These are phyloP conservation scores for Eubucco bourcierii DNA, from an alignment of 2,113 vertebrate species.

Conservation along the genomic window DNA sequence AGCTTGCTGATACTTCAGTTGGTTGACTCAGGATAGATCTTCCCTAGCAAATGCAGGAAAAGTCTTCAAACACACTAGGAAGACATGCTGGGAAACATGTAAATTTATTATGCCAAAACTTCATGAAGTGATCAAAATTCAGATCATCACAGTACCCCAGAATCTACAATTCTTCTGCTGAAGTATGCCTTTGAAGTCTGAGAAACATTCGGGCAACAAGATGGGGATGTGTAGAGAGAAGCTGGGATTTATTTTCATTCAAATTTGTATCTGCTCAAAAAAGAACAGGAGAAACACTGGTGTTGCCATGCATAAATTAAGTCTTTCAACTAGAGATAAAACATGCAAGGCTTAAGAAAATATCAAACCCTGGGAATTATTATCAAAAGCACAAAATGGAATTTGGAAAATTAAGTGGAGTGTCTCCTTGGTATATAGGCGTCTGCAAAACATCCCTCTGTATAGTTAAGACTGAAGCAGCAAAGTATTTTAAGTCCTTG, in stretches of 20 bases:
- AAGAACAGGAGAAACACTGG: neutral
- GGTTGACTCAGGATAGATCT: neutral
- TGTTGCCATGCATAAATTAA: neutral
- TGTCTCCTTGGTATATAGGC: neutral
- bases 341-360: neutral
- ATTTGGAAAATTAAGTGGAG: neutral
- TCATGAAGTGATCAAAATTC: neutral
- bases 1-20: neutral
- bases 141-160: neutral
- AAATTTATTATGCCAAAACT: neutral
- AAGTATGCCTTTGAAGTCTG: neutral
- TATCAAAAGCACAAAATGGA: neutral
- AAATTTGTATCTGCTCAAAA: neutral
- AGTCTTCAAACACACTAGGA: neutral
- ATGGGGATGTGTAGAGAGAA: neutral
- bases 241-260: neutral
- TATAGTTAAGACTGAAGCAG: neutral
- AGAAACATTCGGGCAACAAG: neutral
- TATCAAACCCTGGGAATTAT: neutral
- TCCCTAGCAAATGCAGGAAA: neutral
- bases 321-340: neutral
- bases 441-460: neutral
- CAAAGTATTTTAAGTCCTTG: neutral
- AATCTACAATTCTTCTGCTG: neutral
- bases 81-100: neutral